Base-by-base conservation (phyloP, 2,797 vertebrate species). In the Melopsittacus undulatus region DNA sequence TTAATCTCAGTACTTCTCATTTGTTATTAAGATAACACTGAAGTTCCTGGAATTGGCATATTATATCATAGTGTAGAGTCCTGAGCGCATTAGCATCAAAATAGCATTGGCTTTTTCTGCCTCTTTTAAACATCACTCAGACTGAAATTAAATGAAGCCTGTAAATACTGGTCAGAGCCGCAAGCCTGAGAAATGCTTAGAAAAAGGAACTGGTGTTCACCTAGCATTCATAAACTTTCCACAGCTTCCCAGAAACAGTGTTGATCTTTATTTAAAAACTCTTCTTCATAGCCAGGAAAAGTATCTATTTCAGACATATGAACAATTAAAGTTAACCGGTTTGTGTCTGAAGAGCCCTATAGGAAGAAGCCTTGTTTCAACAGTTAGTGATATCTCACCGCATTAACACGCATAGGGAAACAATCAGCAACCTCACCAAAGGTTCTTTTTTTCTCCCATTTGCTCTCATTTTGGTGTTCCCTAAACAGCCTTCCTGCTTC, bases 131-230 rank as follows among this genome's bases (percentile, higher is more conserved):
- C 21, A 46, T 75, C 43, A 36, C 34, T 59, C 42, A 62, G 10
- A 56, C 46, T 94, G 87, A 95, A 96, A 95, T 86, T 81, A 94
- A 95, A 95, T 68, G n/a, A 87, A 62, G 13, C n/a, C 38, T 82
- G 27, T 30, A 52, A 90, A 66, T 52, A 81, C 67, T 59, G 8
- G 70, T 95, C 26, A 83, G 68, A 96, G 45, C 23, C 42, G 66
- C 32, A 85, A 62, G 48, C 14, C 43, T 73, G 9, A 11, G 3
- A 94, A 95, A 83, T 11, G 13, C 40, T 83, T 52, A 72, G 77
- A 5, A 90, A 87, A 76, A 94, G 20, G 59, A 87, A 34, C 7
- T 56, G 51, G 7, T 29, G 61, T 96, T 95, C 40, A 85, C 59
- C 46, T 81, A 51, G 57, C 43, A 74, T 54, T 94, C 59, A 95